Base-by-base conservation (phyloP, 2,888 invertebrate species). In the Acleris holmiana region DNA sequence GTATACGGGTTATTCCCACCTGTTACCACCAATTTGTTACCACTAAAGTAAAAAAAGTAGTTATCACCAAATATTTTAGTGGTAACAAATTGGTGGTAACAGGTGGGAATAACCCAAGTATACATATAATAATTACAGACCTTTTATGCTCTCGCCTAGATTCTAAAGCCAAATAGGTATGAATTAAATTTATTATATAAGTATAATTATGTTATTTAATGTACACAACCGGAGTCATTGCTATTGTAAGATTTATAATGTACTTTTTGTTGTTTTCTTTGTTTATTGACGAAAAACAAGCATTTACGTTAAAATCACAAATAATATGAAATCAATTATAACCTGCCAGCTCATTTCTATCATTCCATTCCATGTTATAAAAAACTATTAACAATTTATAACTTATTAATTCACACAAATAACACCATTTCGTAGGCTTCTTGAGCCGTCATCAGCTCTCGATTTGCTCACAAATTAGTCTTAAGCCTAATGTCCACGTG, bases 101-200 rank as follows among this genome's bases (percentile, higher is more conserved):
- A n/a, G n/a, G n/a, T n/a, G n/a, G n/a, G n/a, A n/a, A n/a, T n/a
- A n/a, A n/a, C n/a, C n/a, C n/a, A n/a, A n/a, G n/a, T n/a, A 44
- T 44, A 63, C 41, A 55, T 71, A 72, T 67, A 66, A 64, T 60
- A 63, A 58, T 41, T 56, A 66, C 62, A 68, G 57, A 73, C 71
- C 67, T 63, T 71, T 70, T 63, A 74, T 57, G 74, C 78, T 77
- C 76, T 76, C 73, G 73, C 68, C 58, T 75, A 74, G 72, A 73
- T 72, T 74, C 40, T 76, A 78, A 78, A 72, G 71, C 71, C 71
- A 74, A 72, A 71, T 71, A 71, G 48, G n/a, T 61, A 66, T 51
- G 67, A 65, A 68, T 65, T 58, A 29, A 69, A 66, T 59, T 59
- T 69, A 68, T 68, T 67, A 67, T 67, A 66, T 66, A 51, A 41